A percentile compares a stretch with the other conserved stretches of the same genome.
Conservation (phyloP, 2,113 vertebrate species). For the Climacteris rufus region DNA sequence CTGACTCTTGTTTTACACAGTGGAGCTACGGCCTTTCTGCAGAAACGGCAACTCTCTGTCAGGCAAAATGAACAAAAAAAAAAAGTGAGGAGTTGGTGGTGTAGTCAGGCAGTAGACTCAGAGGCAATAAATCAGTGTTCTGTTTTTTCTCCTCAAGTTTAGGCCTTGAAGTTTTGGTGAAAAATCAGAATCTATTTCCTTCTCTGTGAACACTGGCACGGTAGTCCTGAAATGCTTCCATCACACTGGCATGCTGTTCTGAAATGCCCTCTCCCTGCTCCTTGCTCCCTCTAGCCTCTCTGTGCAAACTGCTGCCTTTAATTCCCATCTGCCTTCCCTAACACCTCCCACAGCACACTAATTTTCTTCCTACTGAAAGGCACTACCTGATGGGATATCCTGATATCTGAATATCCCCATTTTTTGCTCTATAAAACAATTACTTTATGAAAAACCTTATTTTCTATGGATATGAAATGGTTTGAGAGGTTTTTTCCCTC, state of each 20-base stretch:
- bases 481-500: background rate
- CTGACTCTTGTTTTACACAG: background rate
- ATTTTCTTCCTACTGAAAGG: background rate
- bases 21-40: background rate
- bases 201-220: background rate
- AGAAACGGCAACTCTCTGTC: background rate
- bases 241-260: background rate
- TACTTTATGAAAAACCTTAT: background rate
- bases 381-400: background rate
- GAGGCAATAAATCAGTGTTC: background rate
- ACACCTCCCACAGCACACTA: background rate
- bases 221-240: background rate
- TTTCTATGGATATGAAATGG: background rate
- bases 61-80: background rate
- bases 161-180: background rate
- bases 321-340: background rate
- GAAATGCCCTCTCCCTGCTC: background rate
- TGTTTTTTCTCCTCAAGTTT: background rate
- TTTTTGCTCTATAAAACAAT: background rate
- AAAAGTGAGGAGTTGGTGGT: background rate
- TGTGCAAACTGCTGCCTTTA: background rate
- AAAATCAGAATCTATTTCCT: background rate
- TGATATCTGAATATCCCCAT: background rate
- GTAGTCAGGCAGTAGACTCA: background rate
- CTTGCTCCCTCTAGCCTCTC: background rate